Percentiles rank a stretch among this genome's conserved stretches.
Conservation (phyloP, 2,797 vertebrate genomes). For the Phataginus tricuspis region DNA sequence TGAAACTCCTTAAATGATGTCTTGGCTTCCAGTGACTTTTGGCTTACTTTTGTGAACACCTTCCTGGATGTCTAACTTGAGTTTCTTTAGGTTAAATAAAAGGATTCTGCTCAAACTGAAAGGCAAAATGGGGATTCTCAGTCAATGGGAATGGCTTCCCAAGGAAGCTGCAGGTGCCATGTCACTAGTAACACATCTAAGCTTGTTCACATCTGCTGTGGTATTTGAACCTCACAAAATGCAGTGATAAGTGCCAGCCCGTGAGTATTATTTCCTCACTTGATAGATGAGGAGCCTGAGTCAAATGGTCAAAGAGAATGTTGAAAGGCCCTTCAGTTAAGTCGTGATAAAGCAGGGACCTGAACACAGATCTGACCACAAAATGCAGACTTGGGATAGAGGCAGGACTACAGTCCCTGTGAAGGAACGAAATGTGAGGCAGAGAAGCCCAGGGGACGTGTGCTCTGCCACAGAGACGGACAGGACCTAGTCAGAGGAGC, state of each 20-base stretch:
- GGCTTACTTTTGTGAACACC: constrained; percentile 10
- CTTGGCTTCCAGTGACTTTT: background rate
- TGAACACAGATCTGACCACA: background rate
- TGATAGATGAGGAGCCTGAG: constrained; percentile 13
- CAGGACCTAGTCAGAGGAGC: background rate
- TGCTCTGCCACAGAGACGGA: background rate
- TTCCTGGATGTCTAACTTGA: background rate
- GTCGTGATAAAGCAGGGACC: background rate
- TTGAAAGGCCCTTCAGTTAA: background rate
- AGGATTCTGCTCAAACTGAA: constrained; percentile 14
- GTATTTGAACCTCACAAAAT: background rate
- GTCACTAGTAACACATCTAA: background rate
- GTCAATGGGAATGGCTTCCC: background rate
- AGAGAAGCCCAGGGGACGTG: background rate
- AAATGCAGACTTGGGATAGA: background rate
- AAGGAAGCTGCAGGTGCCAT: background rate
- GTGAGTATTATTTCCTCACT: background rate
- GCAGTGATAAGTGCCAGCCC: background rate
- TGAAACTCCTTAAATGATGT: background rate
- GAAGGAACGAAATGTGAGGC: background rate
- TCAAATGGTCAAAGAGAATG: background rate
- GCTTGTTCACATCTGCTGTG: background rate
- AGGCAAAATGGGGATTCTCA: background rate
- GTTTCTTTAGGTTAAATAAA: background rate
- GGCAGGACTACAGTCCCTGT: background rate